Percentiles rank a stretch among this genome's conserved stretches.
These are phyloP conservation scores for Machimus atricapillus DNA, from an alignment of 2,888 invertebrate genomes.

Conservation along the genomic window DNA sequence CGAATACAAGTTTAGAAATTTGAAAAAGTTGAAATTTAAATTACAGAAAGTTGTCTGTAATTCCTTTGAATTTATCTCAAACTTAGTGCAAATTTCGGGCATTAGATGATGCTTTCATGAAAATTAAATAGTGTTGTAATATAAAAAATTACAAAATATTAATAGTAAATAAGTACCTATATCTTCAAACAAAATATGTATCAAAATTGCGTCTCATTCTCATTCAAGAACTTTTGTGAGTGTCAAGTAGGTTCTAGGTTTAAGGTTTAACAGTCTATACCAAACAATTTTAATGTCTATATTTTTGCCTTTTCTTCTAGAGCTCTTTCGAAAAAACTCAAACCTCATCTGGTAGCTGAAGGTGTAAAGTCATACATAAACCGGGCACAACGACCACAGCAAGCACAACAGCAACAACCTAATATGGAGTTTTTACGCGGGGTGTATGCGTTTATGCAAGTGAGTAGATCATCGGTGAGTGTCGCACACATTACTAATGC, in stretches of 20 bases:
- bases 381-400: conserved; percentile 59
- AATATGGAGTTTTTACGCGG: conserved; percentile 65
- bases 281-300: neutral
- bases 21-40: no score
- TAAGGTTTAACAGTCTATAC: neutral
- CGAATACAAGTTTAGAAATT: no score
- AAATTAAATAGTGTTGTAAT: no score
- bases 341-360: conserved; percentile 62
- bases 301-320: conserved; percentile 48
- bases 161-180: no score
- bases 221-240: neutral
- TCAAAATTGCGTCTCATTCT: neutral
- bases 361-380: conserved; percentile 62
- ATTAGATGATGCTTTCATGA: no score
- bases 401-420: conserved; percentile 60
- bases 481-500: conserved; percentile 60
- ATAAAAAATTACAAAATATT: no score
- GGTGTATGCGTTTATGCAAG: conserved; percentile 65
- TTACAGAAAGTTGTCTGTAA: no score
- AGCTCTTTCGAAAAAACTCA: conserved; percentile 61
- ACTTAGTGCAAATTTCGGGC: no score
- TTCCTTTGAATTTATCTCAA: no score
- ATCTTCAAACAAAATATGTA: no score
- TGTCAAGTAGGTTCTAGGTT: neutral
- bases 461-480: conserved; percentile 65